Evolutionary conservation across 2,113 vertebrate genomes (phyloP).

Genomic region (Pterophyllum scalare): DNA sequence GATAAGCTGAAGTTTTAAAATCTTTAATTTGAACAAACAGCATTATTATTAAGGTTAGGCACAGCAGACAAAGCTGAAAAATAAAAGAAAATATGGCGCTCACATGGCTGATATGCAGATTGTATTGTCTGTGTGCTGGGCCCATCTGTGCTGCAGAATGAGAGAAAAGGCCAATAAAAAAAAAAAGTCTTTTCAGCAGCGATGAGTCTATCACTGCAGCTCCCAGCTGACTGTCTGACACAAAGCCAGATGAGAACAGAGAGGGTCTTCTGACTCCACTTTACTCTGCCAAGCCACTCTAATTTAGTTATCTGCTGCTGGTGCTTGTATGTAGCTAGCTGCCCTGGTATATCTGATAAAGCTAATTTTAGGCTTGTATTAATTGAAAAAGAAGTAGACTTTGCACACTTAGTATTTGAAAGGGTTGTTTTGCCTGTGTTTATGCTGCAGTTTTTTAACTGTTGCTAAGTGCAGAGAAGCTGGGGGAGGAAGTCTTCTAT

Average conservation of each 20-base stretch:
- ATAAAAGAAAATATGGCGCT: conserved; percentile 4
- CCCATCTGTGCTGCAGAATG: conserved; percentile 54
- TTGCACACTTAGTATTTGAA: neutral
- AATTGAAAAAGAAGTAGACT: neutral
- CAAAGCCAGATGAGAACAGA: conserved; percentile 54
- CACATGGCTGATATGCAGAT: conserved; percentile 19
- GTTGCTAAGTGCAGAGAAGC: neutral
- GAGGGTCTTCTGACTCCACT: conserved; percentile 19
- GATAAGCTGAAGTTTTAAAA: neutral
- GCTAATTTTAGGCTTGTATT: neutral
- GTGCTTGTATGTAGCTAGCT: neutral
- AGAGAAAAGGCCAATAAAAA: conserved; percentile 39
- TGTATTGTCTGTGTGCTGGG: neutral
- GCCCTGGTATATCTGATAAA: neutral
- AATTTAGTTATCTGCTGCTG: conserved; percentile 15
- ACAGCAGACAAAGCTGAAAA: neutral
- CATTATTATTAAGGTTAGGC: neutral
- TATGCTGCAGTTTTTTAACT: neutral
- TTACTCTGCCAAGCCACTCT: conserved; percentile 23
- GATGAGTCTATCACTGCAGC: conserved; percentile 56
- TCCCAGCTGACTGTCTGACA: conserved; percentile 61
- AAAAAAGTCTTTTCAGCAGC: conserved; percentile 27
- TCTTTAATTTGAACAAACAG: neutral
- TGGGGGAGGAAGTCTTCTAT: neutral
- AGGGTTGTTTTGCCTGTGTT: neutral